Evolutionary conservation across 1,140 invertebrate species (phyloP), one percentile per base, ranked within the genome.

Genomic region (Drosophila trapezifrons): DNA sequence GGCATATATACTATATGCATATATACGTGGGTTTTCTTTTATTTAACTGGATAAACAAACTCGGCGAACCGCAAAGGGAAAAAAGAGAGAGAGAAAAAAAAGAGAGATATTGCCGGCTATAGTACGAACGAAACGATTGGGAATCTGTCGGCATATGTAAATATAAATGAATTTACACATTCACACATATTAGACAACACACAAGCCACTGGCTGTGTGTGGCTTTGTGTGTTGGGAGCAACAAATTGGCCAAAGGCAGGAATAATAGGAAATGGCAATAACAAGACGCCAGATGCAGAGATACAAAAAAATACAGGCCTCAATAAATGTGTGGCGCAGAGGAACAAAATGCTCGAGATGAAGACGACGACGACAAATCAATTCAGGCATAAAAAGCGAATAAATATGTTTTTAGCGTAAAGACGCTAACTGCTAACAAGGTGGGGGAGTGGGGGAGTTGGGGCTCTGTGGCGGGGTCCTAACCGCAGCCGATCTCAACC

Each of bases 311-410:
- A 76, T 73, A 76, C 62, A 76, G 51, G 71, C 72, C 60, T 64
- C 81, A 80, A 84, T 84, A 80, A 84, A 84, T 81, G 82, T 74
- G 79, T 52, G 55, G 18, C 70, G 38, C 47, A 29, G 69, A 56
- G 76, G 81, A 82, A 87, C 77, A 75, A 70, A 70, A 69, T 46
- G 65, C n/a, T 71, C 65, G 67, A 71, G 71, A 73, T 83, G 66
- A 78, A 83, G 79, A 80, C 72, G 84, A 74, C 81, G 83, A 84
- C 85, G 84, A 89, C 84, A 89, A 89, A 89, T 89, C 84, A 89
- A 89, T 89, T 89, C 84, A 90, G 84, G 84, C 84, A 89, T 89
- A 89, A 89, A 90, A 89, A 89, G 84, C 77, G 84, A 89, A 89
- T 89, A 89, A 89, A 89, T 89, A 89, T 89, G 85, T 89, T 89